A percentile compares a stretch with the other conserved stretches of the same genome.
Evolutionary conservation across 2,113 vertebrate species (phyloP).

Genomic region (Sula dactylatra): DNA sequence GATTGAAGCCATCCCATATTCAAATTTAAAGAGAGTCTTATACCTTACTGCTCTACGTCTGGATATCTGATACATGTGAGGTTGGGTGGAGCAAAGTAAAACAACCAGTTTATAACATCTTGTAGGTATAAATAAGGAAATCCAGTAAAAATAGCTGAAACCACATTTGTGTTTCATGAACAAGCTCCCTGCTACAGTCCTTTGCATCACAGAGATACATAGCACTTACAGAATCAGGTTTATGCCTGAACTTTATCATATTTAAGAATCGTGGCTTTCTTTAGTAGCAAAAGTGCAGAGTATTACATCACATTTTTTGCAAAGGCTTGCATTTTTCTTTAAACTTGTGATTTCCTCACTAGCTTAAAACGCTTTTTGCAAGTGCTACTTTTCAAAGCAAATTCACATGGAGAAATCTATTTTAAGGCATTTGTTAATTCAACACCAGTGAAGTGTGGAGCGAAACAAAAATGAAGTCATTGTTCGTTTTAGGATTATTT

Average conservation of each 20-base stretch:
- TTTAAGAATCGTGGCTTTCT: neutral
- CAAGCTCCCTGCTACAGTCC: neutral
- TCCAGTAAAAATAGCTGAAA: neutral
- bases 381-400: neutral
- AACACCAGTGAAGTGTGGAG: constrained; percentile 2
- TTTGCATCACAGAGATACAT: neutral
- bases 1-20: neutral
- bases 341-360: neutral
- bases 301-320: neutral
- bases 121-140: neutral
- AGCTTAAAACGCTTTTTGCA: neutral
- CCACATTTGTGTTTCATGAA: neutral
- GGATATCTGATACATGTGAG: neutral
- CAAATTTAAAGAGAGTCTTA: neutral
- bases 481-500: constrained; percentile 11
- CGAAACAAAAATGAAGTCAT: constrained; percentile 32
- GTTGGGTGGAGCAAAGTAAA: neutral
- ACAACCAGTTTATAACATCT: neutral
- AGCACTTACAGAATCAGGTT: neutral
- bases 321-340: neutral
- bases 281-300: neutral
- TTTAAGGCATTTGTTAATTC: constrained; percentile 10
- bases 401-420: constrained; percentile 16
- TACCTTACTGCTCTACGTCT: neutral
- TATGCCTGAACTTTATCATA: neutral